Percentiles rank a stretch among this genome's conserved stretches.
These are phyloP conservation scores for Aleadryas rufinucha DNA, from an alignment of 2,113 vertebrate species.

Conservation along the genomic window DNA sequence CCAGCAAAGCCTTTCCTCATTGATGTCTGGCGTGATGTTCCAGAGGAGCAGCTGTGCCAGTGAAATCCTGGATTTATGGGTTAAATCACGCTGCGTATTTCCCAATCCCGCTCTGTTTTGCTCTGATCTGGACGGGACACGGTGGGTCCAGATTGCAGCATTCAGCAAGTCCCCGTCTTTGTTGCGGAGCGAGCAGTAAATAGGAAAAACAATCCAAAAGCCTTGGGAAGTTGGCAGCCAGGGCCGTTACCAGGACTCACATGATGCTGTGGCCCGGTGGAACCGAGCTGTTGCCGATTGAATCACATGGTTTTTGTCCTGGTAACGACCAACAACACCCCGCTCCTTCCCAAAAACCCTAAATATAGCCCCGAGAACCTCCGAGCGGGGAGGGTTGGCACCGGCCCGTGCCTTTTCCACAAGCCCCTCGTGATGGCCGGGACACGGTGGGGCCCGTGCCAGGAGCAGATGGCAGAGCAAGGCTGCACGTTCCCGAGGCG, in stretches of 20 bases:
- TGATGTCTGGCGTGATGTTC: slow-evolving; percentile 4
- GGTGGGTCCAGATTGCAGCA: neutral
- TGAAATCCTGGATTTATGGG: neutral
- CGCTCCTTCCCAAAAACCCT: neutral
- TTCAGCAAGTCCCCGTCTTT: neutral
- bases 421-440: neutral
- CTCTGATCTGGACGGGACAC: neutral
- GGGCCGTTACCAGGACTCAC: neutral
- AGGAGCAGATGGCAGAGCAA: slow-evolving; percentile 23
- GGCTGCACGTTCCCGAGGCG: neutral
- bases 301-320: slow-evolving; percentile 44
- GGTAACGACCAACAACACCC: neutral
- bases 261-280: neutral
- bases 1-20: slow-evolving; percentile 28
- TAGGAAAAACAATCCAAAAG: neutral
- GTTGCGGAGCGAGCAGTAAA: neutral
- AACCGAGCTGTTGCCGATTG: neutral
- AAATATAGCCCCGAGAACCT: neutral
- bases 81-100: neutral
- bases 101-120: neutral
- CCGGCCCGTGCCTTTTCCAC: neutral
- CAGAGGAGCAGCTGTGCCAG: slow-evolving; percentile 31
- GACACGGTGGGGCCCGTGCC: accelerated
- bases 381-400: neutral
- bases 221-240: neutral